These are phyloP conservation scores for Zaprionus ornatus DNA, from an alignment of 1,140 invertebrate genomes.

Conservation along the genomic window DNA sequence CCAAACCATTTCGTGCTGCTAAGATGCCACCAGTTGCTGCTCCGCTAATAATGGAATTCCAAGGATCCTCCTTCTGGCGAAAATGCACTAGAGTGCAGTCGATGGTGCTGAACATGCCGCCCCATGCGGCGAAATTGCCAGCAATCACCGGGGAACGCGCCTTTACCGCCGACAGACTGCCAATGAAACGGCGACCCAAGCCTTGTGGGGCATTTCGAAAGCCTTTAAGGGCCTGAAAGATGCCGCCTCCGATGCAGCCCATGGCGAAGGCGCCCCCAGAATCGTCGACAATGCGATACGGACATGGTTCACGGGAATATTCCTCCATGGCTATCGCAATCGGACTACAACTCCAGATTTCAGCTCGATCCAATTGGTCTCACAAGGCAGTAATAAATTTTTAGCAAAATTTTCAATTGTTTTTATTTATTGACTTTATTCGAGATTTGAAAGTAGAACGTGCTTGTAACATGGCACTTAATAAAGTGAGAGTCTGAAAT, in stretches of 20 bases:
- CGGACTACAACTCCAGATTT: not conserved
- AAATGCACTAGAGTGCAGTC: slow-evolving; percentile 98
- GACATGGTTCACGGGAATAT: slow-evolving; percentile 90
- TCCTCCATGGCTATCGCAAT: slow-evolving; percentile 91
- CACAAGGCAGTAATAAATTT: slow-evolving; percentile 28
- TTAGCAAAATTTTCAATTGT: slow-evolving; percentile 24
- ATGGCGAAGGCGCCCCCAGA: slow-evolving; percentile 98
- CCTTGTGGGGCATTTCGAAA: slow-evolving; percentile 98
- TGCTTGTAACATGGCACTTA: slow-evolving; percentile 19
- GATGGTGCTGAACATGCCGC: slow-evolving; percentile 98
- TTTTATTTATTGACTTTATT: slow-evolving; percentile 28
- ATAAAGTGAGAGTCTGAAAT: not conserved
- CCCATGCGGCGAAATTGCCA: slow-evolving; percentile 97
- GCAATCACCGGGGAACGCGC: slow-evolving; percentile 95
- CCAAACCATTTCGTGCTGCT: slow-evolving; percentile 95
- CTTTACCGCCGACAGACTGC: slow-evolving; percentile 93
- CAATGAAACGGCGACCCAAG: slow-evolving; percentile 83
- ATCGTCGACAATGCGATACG: slow-evolving; percentile 68
- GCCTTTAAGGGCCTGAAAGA: slow-evolving; percentile 99
- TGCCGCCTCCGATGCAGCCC: slow-evolving; percentile 97
- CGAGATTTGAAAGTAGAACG: slow-evolving; percentile 16
- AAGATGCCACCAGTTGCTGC: slow-evolving; percentile 97
- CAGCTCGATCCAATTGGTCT: not conserved
- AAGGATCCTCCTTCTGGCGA: slow-evolving; percentile 98
- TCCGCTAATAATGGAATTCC: slow-evolving; percentile 99